Percentiles rank a stretch among this genome's conserved stretches.
These are phyloP conservation scores for Prunella himalayana DNA, from an alignment of 2,113 vertebrate genomes.

Conservation along the genomic window DNA sequence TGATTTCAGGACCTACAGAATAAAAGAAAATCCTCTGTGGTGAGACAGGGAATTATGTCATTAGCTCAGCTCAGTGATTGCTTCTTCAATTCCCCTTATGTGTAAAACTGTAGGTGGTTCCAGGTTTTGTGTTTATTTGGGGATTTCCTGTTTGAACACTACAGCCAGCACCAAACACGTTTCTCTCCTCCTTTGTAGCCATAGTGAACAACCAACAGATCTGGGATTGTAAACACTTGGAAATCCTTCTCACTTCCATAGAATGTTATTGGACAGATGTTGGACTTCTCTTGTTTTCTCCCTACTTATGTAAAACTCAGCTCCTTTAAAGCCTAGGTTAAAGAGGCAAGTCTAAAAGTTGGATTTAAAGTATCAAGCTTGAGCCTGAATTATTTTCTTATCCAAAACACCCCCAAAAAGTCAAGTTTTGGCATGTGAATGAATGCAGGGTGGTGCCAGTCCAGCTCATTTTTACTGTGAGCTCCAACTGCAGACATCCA, in stretches of 20 bases:
- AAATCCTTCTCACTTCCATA: neutral
- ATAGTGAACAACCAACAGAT: neutral
- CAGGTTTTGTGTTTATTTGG: neutral
- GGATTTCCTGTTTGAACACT: neutral
- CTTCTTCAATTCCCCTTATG: neutral
- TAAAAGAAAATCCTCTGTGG: neutral
- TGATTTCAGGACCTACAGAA: neutral
- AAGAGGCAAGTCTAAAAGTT: neutral
- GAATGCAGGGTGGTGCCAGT: neutral
- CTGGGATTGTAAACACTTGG: neutral
- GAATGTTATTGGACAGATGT: neutral
- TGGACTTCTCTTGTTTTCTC: neutral
- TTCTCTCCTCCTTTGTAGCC: neutral
- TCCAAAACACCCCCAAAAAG: neutral
- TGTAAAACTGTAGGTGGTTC: neutral
- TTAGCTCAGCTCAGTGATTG: neutral
- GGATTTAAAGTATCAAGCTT: neutral
- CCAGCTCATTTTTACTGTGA: accelerated
- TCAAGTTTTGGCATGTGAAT: neutral
- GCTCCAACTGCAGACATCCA: neutral
- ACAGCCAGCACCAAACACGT: neutral
- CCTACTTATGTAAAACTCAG: neutral
- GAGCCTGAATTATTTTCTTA: neutral
- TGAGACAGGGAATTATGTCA: neutral
- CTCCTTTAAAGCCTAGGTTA: neutral